Evolutionary conservation across 2,888 invertebrate genomes (phyloP), one percentile per base, ranked within the genome.

Genomic region (Drosophila meridiana): DNA sequence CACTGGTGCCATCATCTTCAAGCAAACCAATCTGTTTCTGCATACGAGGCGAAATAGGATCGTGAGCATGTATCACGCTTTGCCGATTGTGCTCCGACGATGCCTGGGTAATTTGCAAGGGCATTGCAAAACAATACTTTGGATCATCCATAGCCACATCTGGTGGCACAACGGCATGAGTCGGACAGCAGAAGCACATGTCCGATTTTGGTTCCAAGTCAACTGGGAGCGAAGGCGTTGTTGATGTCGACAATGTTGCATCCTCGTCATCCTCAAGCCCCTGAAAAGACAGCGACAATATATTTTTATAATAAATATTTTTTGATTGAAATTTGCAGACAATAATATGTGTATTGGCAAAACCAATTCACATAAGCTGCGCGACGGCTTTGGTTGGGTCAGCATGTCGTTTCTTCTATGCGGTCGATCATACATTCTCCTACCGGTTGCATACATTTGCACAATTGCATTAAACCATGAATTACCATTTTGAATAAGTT

Each of bases 231-330:
- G 93, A 56, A 7, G 92, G 82, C 88, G 93, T 94, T 0, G 94
- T 93, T 60, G 94, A 95, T 26, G 93, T 93, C 47, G 95, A 95
- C 14, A 95, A 86, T 0, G 95, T 95, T 65, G 94, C 94, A 73
- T 95, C 95, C 68, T 95, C 95, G 81, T 93, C 93, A 9, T 94
- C 95, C 14, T 94, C 93, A 14, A 90, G 91, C 11, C 88, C 91
- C 91, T 92, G 36, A 0, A 65, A 42, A 14, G 14, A 30, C 14
- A n/a, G 6, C n/a, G 8, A n/a, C n/a, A 4, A 20, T 43, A 43
- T 26, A 20, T 13, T 11, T 26, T 26, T 26, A 11, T 26, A 45
- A 26, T 45, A 45, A 45, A 11, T 20, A 20, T 20, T 20, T 20
- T 20, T 20, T 20, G 20, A 32, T 32, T 32, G 32, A 32, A 32